Evolutionary conservation across 2,888 invertebrate species (phyloP).

Genomic region (Micoletzkya japonica): DNA sequence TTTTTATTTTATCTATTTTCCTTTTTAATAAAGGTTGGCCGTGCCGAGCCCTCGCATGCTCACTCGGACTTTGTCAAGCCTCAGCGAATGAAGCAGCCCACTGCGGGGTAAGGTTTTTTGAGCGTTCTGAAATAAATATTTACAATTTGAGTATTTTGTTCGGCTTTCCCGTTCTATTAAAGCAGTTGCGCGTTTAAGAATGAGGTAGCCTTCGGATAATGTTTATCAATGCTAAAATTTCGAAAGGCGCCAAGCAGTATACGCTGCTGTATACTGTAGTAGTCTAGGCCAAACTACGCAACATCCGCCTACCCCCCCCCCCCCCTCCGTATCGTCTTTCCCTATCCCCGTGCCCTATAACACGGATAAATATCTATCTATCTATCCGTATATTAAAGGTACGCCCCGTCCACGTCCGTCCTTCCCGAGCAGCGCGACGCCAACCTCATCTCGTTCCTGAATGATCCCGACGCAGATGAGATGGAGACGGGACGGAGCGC

Average conservation of each 20-base stretch:
- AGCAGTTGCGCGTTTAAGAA: too few species aligned
- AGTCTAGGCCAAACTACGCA: too few species aligned
- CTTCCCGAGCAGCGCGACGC: constrained; percentile 26
- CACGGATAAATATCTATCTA: too few species aligned
- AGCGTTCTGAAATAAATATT: not conserved
- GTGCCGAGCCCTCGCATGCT: constrained; percentile 23
- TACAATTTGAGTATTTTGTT: not conserved
- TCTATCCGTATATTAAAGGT: constrained; percentile 10
- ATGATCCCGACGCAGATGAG: constrained; percentile 23
- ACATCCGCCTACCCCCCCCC: too few species aligned
- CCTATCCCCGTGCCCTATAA: too few species aligned
- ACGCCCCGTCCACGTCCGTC: constrained; percentile 25
- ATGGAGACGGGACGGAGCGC: constrained; percentile 14
- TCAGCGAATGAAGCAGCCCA: constrained; percentile 14
- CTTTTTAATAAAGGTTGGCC: too few species aligned
- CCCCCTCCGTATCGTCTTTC: too few species aligned
- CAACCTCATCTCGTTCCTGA: constrained; percentile 27
- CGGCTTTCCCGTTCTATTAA: too few species aligned
- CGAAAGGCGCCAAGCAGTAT: too few species aligned
- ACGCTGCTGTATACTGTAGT: too few species aligned
- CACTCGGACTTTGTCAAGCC: constrained; percentile 27
- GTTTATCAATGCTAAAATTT: too few species aligned
- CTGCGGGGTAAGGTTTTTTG: constrained; percentile 10
- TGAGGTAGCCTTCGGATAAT: too few species aligned
- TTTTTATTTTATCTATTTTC: not conserved